Percentiles rank a stretch among this genome's conserved stretches.
Evolutionary conservation across 2,113 vertebrate species (phyloP).

Genomic region (Camelus dromedarius): DNA sequence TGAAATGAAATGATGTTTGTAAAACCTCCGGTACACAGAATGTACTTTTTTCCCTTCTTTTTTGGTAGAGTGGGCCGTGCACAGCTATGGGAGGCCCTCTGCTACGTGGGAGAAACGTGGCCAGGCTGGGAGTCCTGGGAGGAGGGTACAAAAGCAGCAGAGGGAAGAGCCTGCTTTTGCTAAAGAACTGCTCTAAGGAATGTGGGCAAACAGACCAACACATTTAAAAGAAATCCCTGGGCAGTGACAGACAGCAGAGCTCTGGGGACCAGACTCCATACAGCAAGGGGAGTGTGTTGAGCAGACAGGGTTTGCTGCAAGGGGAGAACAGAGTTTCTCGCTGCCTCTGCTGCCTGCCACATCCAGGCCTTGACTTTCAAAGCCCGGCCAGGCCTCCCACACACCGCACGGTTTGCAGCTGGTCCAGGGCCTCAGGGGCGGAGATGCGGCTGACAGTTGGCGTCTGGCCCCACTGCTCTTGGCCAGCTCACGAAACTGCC

Average conservation of each 20-base stretch:
- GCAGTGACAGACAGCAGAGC: not conserved
- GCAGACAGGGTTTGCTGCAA: not conserved
- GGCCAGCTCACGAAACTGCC: not conserved
- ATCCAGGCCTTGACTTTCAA: not conserved
- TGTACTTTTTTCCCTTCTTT: not conserved
- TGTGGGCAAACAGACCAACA: not conserved
- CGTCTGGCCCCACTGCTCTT: not conserved
- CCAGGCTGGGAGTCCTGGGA: not conserved
- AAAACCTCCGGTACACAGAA: not conserved
- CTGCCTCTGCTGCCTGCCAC: not conserved
- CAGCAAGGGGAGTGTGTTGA: not conserved
- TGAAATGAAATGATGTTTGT: not conserved
- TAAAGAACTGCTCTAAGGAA: not conserved
- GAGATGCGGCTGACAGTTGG: not conserved
- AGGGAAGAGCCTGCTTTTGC: not conserved
- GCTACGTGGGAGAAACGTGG: fast-evolving
- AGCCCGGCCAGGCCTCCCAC: not conserved
- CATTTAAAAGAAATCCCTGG: not conserved
- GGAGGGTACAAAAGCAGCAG: not conserved
- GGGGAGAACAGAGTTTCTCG: not conserved
- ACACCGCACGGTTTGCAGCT: too few species aligned
- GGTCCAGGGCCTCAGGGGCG: fast-evolving
- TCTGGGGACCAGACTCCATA: not conserved
- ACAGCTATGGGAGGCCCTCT: not conserved
- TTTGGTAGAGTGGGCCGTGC: not conserved